phyloP scores from a whole-genome alignment of 1,140 invertebrate genomes.

The Dreissena polymorpha region DNA sequence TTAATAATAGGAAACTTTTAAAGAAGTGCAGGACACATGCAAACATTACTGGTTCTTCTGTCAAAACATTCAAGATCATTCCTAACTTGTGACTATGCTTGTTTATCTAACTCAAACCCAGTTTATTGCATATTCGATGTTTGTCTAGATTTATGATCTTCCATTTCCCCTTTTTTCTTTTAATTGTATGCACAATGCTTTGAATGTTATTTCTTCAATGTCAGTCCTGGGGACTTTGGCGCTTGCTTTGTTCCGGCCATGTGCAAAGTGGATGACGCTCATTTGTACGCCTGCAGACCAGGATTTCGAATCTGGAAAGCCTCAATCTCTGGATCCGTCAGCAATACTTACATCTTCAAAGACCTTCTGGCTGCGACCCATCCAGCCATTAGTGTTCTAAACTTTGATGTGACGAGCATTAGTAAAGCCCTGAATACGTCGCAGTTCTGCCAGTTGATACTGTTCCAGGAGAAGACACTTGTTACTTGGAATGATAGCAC shows the following conservation, averaged over 20 bases:
- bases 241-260: constrained; percentile 75
- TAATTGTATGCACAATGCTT: neutral
- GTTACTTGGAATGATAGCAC: constrained; percentile 87
- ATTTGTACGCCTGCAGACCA: constrained; percentile 88
- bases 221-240: constrained; percentile 77
- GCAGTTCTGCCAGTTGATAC: constrained; percentile 85
- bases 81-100: no score
- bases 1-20: no score
- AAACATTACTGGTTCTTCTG: no score
- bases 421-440: constrained; percentile 48
- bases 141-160: neutral
- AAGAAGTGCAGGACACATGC: no score
- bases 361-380: constrained; percentile 80
- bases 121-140: neutral
- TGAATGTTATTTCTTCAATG: no score
- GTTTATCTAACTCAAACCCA: no score
- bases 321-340: constrained; percentile 87
- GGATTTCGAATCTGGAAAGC: constrained; percentile 91
- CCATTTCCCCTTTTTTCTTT: neutral
- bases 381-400: constrained; percentile 62
- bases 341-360: constrained; percentile 92
- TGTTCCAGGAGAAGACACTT: constrained; percentile 86
- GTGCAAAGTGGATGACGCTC: constrained; percentile 72
- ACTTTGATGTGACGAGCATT: constrained; percentile 26
- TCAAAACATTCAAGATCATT: no score